Conservation (phyloP, 2,888 invertebrate species). For the Drosophila neoperkinsi region DNA sequence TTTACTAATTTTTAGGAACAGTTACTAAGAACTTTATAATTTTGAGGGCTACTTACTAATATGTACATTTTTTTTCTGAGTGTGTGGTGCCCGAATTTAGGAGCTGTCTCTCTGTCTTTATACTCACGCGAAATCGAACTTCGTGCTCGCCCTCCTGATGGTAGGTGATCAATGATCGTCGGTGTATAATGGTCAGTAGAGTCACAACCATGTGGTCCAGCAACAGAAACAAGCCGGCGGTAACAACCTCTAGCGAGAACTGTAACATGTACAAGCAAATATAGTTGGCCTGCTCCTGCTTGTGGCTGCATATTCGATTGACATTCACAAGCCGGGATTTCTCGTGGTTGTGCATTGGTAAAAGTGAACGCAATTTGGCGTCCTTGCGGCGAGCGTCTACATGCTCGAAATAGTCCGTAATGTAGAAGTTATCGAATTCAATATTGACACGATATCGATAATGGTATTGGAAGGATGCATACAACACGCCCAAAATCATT, state of each 20-base stretch:
- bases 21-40: not conserved
- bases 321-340: slow-evolving; percentile 59
- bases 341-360: slow-evolving; percentile 90
- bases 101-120: not conserved
- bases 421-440: slow-evolving; percentile 92
- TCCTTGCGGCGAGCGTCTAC: slow-evolving; percentile 89
- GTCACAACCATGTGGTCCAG: slow-evolving; percentile 89
- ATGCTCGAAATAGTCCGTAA: slow-evolving; percentile 91
- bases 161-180: slow-evolving; percentile 88
- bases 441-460: slow-evolving; percentile 89
- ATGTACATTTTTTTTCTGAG: rapidly evolving
- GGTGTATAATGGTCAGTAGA: slow-evolving; percentile 88
- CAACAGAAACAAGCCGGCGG: slow-evolving; percentile 87
- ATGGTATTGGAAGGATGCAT: slow-evolving; percentile 89
- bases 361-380: slow-evolving; percentile 87
- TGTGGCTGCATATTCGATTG: slow-evolving; percentile 45
- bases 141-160: slow-evolving; percentile 86
- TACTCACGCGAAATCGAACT: slow-evolving; percentile 82
- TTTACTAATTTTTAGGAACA: no score
- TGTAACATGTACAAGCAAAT: slow-evolving; percentile 87
- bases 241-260: slow-evolving; percentile 89
- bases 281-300: slow-evolving; percentile 85
- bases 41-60: not conserved
- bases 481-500: slow-evolving; percentile 87
- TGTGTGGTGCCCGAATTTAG: not conserved